Evolutionary conservation across 2,888 invertebrate genomes (phyloP).

Genomic region (Mycogona germanica): DNA sequence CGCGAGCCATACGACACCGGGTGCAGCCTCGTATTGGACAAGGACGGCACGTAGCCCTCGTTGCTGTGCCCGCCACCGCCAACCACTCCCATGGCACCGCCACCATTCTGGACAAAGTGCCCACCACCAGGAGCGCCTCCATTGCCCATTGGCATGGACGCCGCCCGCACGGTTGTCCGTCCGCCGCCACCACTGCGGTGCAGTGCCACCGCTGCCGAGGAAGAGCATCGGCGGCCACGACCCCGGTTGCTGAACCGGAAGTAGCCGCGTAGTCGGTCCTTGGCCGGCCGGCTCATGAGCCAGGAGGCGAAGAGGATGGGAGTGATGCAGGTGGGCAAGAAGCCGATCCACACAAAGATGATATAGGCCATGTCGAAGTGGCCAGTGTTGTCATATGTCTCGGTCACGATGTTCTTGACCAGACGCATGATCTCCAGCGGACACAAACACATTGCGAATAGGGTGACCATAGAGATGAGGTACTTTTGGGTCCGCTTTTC

Average conservation of each 20-base stretch:
- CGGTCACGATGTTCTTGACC: slow-evolving; percentile 49
- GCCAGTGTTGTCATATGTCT: slow-evolving; percentile 53
- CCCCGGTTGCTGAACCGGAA: slow-evolving; percentile 11
- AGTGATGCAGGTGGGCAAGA: slow-evolving; percentile 51
- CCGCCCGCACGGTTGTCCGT: not conserved
- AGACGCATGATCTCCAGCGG: slow-evolving; percentile 50
- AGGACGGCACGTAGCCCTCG: not conserved
- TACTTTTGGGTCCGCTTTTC: slow-evolving; percentile 55
- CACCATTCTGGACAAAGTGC: not conserved
- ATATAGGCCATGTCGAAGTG: slow-evolving; percentile 55
- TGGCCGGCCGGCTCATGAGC: slow-evolving; percentile 38
- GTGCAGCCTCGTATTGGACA: not conserved
- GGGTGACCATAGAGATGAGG: slow-evolving; percentile 49
- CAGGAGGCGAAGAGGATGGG: slow-evolving; percentile 51
- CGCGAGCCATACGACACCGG: no score
- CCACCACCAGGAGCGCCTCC: no score
- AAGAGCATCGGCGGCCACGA: not conserved
- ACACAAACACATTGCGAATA: slow-evolving; percentile 51
- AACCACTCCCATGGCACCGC: no score
- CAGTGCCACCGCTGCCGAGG: not conserved
- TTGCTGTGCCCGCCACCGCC: slow-evolving; percentile 6
- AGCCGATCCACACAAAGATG: slow-evolving; percentile 56
- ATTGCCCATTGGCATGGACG: not conserved
- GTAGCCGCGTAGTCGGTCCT: slow-evolving; percentile 42
- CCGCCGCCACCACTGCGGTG: no score